A percentile compares a stretch with the other conserved stretches of the same genome.
phyloP scores from a whole-genome alignment of 1,140 invertebrate species.

The Brachionus rotundiformis region DNA sequence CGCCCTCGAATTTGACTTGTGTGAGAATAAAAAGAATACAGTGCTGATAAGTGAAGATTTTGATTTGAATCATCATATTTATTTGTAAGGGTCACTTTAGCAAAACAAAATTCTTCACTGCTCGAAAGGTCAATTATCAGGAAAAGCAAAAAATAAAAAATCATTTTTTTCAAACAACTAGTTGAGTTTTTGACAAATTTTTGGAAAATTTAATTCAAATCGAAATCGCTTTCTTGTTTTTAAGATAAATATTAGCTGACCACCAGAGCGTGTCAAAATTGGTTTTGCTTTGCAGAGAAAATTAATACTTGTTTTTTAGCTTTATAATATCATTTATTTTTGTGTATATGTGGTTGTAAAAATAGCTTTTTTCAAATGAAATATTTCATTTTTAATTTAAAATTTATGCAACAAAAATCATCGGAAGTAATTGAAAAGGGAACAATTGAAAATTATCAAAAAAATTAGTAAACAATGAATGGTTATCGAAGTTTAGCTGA shows the following conservation, averaged over 20 bases:
- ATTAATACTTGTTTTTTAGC: neutral
- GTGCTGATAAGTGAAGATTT: neutral
- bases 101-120: neutral
- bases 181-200: neutral
- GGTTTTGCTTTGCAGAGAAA: neutral
- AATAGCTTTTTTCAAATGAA: neutral
- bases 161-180: neutral
- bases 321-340: neutral
- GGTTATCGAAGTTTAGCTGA: neutral
- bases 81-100: neutral
- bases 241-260: neutral
- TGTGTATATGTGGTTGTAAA: neutral
- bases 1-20: neutral
- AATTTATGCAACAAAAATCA: neutral
- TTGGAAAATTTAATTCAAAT: neutral
- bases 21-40: neutral
- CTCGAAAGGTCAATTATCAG: neutral
- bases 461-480: neutral
- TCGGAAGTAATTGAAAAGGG: neutral
- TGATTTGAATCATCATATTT: conserved; percentile 22
- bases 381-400: neutral
- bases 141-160: neutral
- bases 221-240: neutral
- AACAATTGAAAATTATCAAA: neutral
- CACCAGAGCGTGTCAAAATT: neutral